Evolutionary conservation across 2,888 invertebrate species (phyloP).

Genomic region (Calliopum simillimum): DNA sequence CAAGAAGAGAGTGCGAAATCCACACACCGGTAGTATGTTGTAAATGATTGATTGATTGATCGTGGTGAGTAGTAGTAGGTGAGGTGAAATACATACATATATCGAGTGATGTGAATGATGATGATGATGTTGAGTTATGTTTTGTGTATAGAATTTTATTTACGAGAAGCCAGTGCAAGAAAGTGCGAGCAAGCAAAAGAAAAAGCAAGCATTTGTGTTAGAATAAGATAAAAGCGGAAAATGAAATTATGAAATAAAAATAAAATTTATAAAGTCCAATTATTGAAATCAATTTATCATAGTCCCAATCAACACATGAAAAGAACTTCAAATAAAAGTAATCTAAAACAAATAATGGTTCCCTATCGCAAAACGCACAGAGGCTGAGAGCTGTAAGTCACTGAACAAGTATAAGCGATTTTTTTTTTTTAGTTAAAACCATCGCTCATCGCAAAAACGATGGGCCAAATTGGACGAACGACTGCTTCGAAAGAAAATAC

Average conservation of each 20-base stretch:
- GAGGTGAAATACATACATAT: constrained; percentile 18
- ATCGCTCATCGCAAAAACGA: no score
- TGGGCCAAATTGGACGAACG: no score
- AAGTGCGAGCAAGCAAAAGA: constrained; percentile 30
- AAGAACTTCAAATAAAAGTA: no score
- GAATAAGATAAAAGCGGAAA: constrained; percentile 1
- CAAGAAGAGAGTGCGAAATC: neutral
- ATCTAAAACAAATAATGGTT: no score
- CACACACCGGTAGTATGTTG: neutral
- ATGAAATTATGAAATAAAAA: neutral
- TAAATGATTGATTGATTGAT: neutral
- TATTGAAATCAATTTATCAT: no score
- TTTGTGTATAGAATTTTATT: neutral
- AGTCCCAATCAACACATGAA: no score
- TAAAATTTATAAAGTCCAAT: neutral
- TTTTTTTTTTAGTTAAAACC: no score
- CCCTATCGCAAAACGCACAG: no score
- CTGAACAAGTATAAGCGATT: no score
- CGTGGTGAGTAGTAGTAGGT: constrained; percentile 1
- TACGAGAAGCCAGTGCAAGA: constrained; percentile 2
- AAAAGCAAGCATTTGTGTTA: constrained; percentile 1
- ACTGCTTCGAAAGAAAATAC: no score
- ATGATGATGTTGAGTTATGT: neutral
- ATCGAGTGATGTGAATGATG: constrained; percentile 1
- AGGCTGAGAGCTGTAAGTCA: no score